These are phyloP conservation scores for Sycophila texana DNA, from an alignment of 2,888 invertebrate species.

Conservation along the genomic window DNA sequence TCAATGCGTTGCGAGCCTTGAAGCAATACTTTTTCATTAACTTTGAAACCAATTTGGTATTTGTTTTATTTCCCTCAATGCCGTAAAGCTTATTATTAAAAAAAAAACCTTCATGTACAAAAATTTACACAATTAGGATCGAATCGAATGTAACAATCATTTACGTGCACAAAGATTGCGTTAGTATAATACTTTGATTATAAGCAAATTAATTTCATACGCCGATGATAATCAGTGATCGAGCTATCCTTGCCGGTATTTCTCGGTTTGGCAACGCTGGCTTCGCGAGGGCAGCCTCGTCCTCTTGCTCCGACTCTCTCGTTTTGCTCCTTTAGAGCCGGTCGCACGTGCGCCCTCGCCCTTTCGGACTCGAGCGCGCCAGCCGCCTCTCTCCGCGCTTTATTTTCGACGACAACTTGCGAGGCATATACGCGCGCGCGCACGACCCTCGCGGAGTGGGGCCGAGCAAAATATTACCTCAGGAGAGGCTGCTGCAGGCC, in stretches of 20 bases:
- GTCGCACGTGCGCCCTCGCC: not conserved
- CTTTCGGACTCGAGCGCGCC: not conserved
- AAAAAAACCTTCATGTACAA: too few species aligned
- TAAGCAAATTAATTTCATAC: too few species aligned
- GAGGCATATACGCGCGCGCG: not conserved
- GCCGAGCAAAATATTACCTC: slow-evolving; percentile 52
- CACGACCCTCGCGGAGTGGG: slow-evolving; percentile 6
- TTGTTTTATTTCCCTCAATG: too few species aligned
- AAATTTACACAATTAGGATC: too few species aligned
- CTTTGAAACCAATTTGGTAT: too few species aligned
- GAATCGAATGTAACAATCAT: too few species aligned
- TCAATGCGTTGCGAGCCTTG: too few species aligned
- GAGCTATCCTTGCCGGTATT: not conserved
- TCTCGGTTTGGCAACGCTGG: slow-evolving; percentile 46
- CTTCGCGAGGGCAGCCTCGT: not conserved
- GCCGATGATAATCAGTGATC: not conserved
- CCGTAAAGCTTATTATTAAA: too few species aligned
- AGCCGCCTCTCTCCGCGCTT: slow-evolving; percentile 27
- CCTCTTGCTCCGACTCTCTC: slow-evolving; percentile 8
- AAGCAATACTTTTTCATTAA: too few species aligned
- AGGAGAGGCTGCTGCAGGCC: not conserved
- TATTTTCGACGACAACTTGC: slow-evolving; percentile 45
- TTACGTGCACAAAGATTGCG: too few species aligned
- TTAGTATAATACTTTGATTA: too few species aligned
- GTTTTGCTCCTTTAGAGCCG: not conserved